Evolutionary conservation across 1,140 invertebrate genomes (phyloP), one percentile per base, ranked within the genome.

Genomic region (Drosophila guanche): DNA sequence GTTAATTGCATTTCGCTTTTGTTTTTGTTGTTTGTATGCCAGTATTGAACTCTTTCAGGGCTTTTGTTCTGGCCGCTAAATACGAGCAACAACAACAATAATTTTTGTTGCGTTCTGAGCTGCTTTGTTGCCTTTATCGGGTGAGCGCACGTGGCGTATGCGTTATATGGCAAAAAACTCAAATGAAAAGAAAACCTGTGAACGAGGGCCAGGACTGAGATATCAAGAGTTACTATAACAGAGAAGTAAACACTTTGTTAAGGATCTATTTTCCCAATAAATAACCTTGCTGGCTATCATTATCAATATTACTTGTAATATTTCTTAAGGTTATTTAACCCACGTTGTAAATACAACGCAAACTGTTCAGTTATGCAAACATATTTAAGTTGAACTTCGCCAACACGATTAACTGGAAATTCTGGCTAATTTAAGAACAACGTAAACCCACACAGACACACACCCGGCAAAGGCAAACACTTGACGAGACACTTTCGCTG

Each of bases 61-160:
- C 33, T 37, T 27, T 37, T 37, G 33, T 37, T 37, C 33, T 37
- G 29, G 33, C 33, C 33, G 10, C 10, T 37, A 37, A 37, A 37
- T 37, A 37, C 12, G 33, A 37, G 12, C 33, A 12, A 37, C 33
- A 12, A 3, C 5, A 27, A 27, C 33, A 12, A 3, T 37, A 37
- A 10, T 12, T 12, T 12, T 10, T 37, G 10, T 12, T 4, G 33
- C 10, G 10, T 33, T 33, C 29, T 33, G 7, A 7, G 6, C 27
- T 29, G 29, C 29, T 33, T 22, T 7, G 37, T n/a, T 22, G 10
- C 7, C 7, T 25, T 16, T 20, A 23, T 2, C 6, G 16, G 6
- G 25, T 2, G 41, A 54, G 5, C 5, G 41, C 76, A 73, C 76
- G 48, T 74, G 57, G 41, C 62, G 76, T 74, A 79, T 68, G 50